These are phyloP conservation scores for Luehdorfia chinensis DNA, from an alignment of 1,140 invertebrate species.

Conservation along the genomic window DNA sequence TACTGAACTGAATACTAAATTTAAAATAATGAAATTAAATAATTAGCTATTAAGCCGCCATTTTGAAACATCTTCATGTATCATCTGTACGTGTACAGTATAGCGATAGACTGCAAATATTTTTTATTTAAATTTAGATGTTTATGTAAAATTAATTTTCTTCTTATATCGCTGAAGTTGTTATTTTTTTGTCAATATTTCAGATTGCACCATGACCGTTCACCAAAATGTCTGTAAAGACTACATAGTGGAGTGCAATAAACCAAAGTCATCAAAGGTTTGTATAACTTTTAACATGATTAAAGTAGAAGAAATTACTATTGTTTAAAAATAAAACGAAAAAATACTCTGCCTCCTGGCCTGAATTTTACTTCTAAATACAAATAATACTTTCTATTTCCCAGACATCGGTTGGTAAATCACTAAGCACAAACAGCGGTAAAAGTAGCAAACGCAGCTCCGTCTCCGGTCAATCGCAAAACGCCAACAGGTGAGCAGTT, in stretches of 20 bases:
- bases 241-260: slow-evolving; percentile 87
- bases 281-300: slow-evolving; percentile 14
- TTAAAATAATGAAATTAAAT: too few species aligned
- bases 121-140: too few species aligned
- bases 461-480: slow-evolving; percentile 66
- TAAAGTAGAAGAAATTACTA: background rate
- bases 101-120: too few species aligned
- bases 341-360: slow-evolving; percentile 2
- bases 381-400: slow-evolving; percentile 14
- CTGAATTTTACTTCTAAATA: slow-evolving; percentile 2
- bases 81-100: too few species aligned
- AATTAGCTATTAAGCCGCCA: too few species aligned
- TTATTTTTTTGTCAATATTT: slow-evolving; percentile 21
- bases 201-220: slow-evolving; percentile 89
- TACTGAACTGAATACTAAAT: too few species aligned
- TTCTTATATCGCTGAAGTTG: background rate
- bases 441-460: slow-evolving; percentile 69
- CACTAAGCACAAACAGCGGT: slow-evolving; percentile 60
- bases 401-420: slow-evolving; percentile 69
- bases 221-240: slow-evolving; percentile 93
- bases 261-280: slow-evolving; percentile 83
- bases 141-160: too few species aligned
- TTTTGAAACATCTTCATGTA: too few species aligned
- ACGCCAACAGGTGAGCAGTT: slow-evolving; percentile 59
- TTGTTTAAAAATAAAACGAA: too few species aligned